Conservation (phyloP, 2,113 vertebrate species). For the Alaudala cheleensis region DNA sequence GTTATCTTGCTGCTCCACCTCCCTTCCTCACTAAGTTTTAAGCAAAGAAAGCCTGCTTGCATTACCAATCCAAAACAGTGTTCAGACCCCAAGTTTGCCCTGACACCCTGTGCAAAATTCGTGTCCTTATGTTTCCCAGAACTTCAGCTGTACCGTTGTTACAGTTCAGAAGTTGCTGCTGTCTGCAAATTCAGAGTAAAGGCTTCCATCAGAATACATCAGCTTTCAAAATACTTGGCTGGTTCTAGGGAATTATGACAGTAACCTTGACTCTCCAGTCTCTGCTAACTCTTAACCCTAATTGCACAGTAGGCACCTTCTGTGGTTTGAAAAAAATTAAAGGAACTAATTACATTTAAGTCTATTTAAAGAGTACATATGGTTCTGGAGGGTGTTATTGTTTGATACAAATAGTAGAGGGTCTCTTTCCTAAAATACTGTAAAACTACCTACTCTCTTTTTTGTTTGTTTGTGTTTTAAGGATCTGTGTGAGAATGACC, state of each 20-base stretch:
- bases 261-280: background rate
- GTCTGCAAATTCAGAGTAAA: background rate
- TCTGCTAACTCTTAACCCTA: background rate
- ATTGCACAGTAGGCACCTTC: background rate
- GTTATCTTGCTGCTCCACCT: background rate
- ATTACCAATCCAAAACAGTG: background rate
- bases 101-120: background rate
- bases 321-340: background rate
- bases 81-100: background rate
- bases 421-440: background rate
- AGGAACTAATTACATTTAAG: background rate
- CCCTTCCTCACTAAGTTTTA: background rate
- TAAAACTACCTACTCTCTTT: background rate
- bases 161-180: background rate
- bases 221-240: background rate
- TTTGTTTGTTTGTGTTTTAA: background rate
- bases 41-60: background rate
- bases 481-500: conserved; percentile 47
- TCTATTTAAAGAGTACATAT: background rate
- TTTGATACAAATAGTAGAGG: background rate
- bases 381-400: background rate
- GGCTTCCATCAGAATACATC: background rate
- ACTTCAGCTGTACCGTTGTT: background rate
- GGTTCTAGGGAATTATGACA: background rate
- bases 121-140: background rate